These are phyloP conservation scores for Brenthis ino DNA, from an alignment of 2,888 invertebrate species.

Conservation along the genomic window DNA sequence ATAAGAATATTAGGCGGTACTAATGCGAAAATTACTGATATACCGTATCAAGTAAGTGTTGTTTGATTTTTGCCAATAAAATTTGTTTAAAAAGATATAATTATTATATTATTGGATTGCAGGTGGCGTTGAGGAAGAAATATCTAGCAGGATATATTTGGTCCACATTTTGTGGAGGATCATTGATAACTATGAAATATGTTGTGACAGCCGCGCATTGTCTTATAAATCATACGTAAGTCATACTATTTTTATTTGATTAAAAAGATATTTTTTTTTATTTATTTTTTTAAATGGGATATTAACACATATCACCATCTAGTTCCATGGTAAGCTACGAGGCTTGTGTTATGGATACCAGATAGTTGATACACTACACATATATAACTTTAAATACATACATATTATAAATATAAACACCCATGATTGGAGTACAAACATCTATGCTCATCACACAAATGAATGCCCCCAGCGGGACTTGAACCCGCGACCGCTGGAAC, in stretches of 20 bases:
- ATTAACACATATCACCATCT: no score
- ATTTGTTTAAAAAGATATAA: background rate
- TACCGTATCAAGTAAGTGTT: slow-evolving; percentile 44
- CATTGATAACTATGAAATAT: slow-evolving; percentile 44
- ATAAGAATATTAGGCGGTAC: slow-evolving; percentile 44
- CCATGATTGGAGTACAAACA: no score
- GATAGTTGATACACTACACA: no score
- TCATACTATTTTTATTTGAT: slow-evolving; percentile 1
- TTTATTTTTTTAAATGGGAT: no score
- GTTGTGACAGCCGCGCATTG: slow-evolving; percentile 49
- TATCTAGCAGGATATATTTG: slow-evolving; percentile 39
- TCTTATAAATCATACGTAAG: slow-evolving; percentile 37
- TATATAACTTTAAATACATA: no score
- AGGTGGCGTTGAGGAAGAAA: slow-evolving; percentile 42
- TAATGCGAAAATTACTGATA: slow-evolving; percentile 33
- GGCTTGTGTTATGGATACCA: no score
- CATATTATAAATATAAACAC: no score
- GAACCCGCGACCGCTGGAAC: no score
- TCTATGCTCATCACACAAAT: no score
- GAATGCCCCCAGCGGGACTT: no score
- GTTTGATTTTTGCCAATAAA: background rate
- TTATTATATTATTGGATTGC: slow-evolving; percentile 6
- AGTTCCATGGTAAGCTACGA: no score
- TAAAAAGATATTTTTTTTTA: background rate
- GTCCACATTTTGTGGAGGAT: slow-evolving; percentile 48